Conservation (phyloP, 2,888 invertebrate species). For the Rhingia rostrata region DNA sequence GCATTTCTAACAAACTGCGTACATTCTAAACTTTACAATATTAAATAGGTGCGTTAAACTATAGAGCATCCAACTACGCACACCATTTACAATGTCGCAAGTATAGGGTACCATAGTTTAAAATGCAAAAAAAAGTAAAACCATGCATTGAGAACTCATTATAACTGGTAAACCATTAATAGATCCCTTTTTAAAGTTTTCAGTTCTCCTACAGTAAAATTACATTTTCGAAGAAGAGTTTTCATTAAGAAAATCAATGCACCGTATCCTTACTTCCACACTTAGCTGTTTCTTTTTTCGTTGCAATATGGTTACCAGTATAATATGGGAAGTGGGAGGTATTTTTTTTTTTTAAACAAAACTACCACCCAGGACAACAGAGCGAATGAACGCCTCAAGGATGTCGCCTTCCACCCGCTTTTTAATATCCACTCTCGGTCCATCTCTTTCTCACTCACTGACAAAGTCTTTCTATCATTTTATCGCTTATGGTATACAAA, state of each 20-base stretch:
- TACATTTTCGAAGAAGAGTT: constrained; percentile 1
- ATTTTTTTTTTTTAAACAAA: constrained; percentile 10
- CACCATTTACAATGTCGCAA: too few species aligned
- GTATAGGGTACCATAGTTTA: not conserved
- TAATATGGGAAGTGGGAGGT: not conserved
- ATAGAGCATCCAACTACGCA: constrained; percentile 10
- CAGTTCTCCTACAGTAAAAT: not conserved
- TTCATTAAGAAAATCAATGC: constrained; percentile 58
- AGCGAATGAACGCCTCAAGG: constrained; percentile 41
- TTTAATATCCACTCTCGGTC: not conserved
- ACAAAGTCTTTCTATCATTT: not conserved
- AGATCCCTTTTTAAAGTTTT: constrained; percentile 19
- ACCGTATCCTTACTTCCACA: not conserved
- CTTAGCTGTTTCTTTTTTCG: too few species aligned
- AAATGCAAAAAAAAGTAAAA: constrained; percentile 1
- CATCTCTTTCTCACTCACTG: not conserved
- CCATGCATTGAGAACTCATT: constrained; percentile 24
- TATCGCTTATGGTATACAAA: not conserved
- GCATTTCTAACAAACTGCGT: not conserved
- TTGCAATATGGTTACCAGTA: constrained; percentile 7
- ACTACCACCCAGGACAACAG: constrained; percentile 14
- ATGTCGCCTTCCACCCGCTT: not conserved
- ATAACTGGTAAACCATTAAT: constrained; percentile 20
- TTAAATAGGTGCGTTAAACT: not conserved
- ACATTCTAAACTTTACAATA: not conserved